Conservation (phyloP, 2,113 vertebrate genomes). For the Cochlearius cochlearius region DNA sequence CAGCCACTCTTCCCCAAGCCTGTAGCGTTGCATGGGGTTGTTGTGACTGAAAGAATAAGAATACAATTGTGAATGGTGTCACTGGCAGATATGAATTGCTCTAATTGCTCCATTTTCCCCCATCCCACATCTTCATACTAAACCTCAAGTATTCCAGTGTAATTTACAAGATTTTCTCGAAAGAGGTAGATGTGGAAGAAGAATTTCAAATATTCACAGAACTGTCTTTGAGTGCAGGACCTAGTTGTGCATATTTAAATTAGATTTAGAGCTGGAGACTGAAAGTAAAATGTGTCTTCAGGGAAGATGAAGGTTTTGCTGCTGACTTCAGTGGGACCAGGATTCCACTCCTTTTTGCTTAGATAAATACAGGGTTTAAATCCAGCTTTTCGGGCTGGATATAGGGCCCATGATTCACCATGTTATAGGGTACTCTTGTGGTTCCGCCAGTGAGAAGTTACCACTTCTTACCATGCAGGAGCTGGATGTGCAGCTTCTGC, state of each 20-base stretch:
- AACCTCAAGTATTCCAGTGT: neutral
- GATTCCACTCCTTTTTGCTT: neutral
- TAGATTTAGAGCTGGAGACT: neutral
- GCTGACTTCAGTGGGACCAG: neutral
- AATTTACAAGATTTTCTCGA: neutral
- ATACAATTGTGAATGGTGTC: neutral
- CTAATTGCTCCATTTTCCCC: neutral
- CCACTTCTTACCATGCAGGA: neutral
- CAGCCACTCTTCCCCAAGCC: no score
- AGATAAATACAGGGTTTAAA: neutral
- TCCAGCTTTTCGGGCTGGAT: neutral
- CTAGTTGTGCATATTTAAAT: neutral
- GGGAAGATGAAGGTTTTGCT: neutral
- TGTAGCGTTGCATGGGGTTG: no score
- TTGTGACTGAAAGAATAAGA: neutral
- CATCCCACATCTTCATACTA: neutral
- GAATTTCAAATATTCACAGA: neutral
- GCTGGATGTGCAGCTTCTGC: neutral
- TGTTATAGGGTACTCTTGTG: neutral
- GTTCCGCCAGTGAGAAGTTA: neutral
- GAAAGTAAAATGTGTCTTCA: neutral
- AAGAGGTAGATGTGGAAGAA: neutral
- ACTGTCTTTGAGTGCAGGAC: neutral
- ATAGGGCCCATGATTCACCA: neutral
- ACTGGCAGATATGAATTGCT: neutral